Evolutionary conservation across 2,797 vertebrate genomes (phyloP).

Genomic region (Pseudocheirus occidentalis): DNA sequence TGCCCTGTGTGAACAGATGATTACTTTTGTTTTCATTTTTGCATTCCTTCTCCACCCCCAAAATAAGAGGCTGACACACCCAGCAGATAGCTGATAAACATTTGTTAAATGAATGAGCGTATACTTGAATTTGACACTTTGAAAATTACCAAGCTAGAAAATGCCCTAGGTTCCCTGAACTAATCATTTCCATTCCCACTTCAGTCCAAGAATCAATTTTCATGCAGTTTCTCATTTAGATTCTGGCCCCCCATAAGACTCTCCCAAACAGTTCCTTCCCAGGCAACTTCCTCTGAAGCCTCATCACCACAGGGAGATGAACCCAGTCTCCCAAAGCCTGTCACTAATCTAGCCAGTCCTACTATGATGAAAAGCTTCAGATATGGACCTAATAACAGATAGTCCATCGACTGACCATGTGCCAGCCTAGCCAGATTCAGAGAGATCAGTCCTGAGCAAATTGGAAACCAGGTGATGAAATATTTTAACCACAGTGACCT

Average conservation of each 20-base stretch:
- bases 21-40: background rate
- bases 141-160: background rate
- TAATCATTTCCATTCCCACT: background rate
- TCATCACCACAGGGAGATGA: background rate
- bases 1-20: background rate
- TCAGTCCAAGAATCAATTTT: background rate
- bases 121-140: constrained; percentile 3
- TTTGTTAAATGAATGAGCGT: background rate
- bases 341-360: background rate
- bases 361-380: background rate
- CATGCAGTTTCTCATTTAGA: background rate
- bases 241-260: background rate
- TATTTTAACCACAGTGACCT: background rate
- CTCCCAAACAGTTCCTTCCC: background rate
- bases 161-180: background rate
- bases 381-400: background rate
- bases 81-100: background rate
- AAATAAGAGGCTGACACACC: background rate
- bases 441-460: background rate
- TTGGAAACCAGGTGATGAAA: background rate
- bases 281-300: background rate
- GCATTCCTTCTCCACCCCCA: background rate
- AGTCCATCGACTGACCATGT: background rate
- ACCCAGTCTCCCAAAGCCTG: background rate
- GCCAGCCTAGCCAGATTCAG: background rate